These are phyloP conservation scores for Leptopilina boulardi DNA, from an alignment of 1,140 invertebrate species.

Conservation along the genomic window DNA sequence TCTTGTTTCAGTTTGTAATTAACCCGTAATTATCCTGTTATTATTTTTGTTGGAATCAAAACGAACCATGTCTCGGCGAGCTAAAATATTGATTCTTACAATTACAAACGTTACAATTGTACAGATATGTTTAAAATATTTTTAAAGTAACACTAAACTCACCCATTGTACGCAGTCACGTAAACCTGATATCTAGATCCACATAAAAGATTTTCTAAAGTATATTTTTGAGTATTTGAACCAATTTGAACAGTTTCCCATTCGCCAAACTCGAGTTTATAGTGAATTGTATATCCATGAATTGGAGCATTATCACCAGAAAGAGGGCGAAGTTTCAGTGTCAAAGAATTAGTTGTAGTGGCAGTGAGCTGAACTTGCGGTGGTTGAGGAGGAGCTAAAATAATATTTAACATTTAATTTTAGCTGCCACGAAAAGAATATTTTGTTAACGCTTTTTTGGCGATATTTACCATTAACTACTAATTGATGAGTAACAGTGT, in stretches of 20 bases:
- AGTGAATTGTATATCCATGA: conserved; percentile 93
- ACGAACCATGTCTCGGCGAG: too few species aligned
- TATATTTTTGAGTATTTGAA: conserved; percentile 87
- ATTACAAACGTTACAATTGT: too few species aligned
- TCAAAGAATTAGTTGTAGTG: conserved; percentile 89
- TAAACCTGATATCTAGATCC: conserved; percentile 95
- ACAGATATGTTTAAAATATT: too few species aligned
- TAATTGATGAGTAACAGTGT: conserved; percentile 92
- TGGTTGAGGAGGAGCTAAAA: conserved; percentile 87
- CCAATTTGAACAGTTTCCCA: conserved; percentile 90
- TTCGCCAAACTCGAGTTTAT: conserved; percentile 94
- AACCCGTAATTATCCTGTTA: too few species aligned
- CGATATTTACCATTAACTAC: conserved; percentile 87
- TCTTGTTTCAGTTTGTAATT: too few species aligned
- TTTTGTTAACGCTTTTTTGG: too few species aligned
- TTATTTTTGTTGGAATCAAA: too few species aligned
- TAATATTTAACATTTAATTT: conserved; percentile 27
- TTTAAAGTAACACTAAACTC: too few species aligned
- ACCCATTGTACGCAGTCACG: conserved; percentile 93
- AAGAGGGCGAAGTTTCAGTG: conserved; percentile 87
- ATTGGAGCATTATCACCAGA: conserved; percentile 85
- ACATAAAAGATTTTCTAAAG: conserved; percentile 90
- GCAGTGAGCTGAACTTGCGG: conserved; percentile 87
- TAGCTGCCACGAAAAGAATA: neutral
- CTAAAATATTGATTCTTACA: too few species aligned